phyloP scores from a whole-genome alignment of 2,888 invertebrate species.

The Bembecia ichneumoniformis region DNA sequence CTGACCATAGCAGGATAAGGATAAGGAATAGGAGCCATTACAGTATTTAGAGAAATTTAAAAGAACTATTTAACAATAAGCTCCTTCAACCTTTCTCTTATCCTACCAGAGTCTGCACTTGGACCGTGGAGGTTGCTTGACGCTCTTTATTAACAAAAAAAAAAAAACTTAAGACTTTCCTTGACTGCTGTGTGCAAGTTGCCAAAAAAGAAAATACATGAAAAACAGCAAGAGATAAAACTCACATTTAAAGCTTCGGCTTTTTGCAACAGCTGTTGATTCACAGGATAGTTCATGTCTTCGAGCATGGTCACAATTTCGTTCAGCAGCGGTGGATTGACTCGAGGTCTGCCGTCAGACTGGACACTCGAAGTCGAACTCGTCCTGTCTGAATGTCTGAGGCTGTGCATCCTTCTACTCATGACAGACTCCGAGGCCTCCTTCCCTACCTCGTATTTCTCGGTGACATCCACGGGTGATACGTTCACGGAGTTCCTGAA shows the following conservation, averaged over 20 bases:
- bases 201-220: too few relatives aligned
- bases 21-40: too few relatives aligned
- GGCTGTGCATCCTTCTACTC: conserved; percentile 36
- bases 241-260: conserved; percentile 58
- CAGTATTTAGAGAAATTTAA: too few relatives aligned
- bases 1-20: too few relatives aligned
- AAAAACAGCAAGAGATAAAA: not conserved
- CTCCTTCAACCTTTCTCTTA: too few relatives aligned
- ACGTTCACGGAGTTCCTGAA: conserved; percentile 49
- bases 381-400: conserved; percentile 19
- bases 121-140: too few relatives aligned
- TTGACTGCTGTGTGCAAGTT: too few relatives aligned
- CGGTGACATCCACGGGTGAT: conserved; percentile 38
- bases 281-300: conserved; percentile 69
- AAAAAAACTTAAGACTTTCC: too few relatives aligned
- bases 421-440: conserved; percentile 49
- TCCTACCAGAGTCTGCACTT: too few relatives aligned
- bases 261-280: conserved; percentile 59
- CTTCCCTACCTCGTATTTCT: conserved; percentile 52
- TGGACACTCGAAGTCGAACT: conserved; percentile 43
- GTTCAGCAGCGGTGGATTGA: conserved; percentile 77
- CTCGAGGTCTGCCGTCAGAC: conserved; percentile 65
- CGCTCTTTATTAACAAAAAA: too few relatives aligned
- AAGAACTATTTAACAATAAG: too few relatives aligned
- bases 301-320: conserved; percentile 81